Evolutionary conservation across 1,140 invertebrate species (phyloP), one percentile per base, ranked within the genome.

Genomic region (Tenebrio molitor): DNA sequence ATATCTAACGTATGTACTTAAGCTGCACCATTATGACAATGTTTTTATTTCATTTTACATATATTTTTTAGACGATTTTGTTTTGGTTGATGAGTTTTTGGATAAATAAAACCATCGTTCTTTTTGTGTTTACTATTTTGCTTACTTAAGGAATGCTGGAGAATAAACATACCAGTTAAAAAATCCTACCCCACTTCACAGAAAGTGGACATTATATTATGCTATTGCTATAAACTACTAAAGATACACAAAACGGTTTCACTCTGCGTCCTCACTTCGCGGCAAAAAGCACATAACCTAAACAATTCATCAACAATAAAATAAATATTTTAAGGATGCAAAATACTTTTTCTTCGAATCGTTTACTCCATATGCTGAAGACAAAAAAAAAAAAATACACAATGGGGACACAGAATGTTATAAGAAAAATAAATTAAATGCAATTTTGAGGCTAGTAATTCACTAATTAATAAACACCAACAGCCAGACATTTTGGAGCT

Each of bases 141-240:
- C 42, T 68, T 68, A 68, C 29, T 68, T 68, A 68, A 69, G 66
- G 72, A 73, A 73, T 73, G 72, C 53, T 73, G 46, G 62, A 50
- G 17, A 66, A 68, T 41, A 73, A 73, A 73, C 72, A 69, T 73
- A 72, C 66, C 66, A 73, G n/a, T 64, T 73, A 62, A 69, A 73
- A 73, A 73, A 73, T 36, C 42, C 23, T 42, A 66, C 62, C 14
- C 62, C 62, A 66, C 63, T 64, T 41, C 29, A 34, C 39, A 58
- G 41, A 36, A 72, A 72, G 29, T 58, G 34, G 64, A 41, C 5
- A 8, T 12, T 15, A 58, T 44, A 36, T 42, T 41, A 41, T 68
- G 8, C 65, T 66, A 73, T 62, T 68, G 44, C 65, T 44, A 65
- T 62, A 66, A 72, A 15, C 29, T 36, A 41, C 34, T 21, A 15